These are phyloP conservation scores for Leucophenga maculata DNA, from an alignment of 2,888 invertebrate genomes.

Conservation along the genomic window DNA sequence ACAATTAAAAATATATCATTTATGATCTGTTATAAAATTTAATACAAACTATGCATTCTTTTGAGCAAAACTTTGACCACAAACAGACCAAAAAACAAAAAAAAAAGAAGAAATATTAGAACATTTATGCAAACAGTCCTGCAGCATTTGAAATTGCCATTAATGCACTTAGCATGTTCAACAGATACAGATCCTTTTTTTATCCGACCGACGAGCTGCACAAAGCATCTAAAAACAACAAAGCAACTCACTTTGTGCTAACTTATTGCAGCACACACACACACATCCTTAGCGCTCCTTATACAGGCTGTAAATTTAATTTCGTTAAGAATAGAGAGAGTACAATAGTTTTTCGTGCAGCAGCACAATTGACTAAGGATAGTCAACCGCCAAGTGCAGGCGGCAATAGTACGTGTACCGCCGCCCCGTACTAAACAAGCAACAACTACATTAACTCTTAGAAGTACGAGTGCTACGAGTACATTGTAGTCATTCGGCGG, in stretches of 20 bases:
- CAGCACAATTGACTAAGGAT: background rate
- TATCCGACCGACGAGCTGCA: background rate
- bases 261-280: too few species aligned
- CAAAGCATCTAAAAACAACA: background rate
- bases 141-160: conserved; percentile 10
- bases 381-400: conserved; percentile 5
- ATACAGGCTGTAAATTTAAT: conserved; percentile 3
- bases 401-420: too few species aligned
- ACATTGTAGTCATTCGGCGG: too few species aligned
- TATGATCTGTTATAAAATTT: too few species aligned
- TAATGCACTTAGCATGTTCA: conserved; percentile 9
- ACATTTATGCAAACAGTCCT: too few species aligned
- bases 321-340: conserved; percentile 4
- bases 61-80: too few species aligned
- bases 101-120: too few species aligned
- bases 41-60: too few species aligned
- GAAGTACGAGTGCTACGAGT: too few species aligned
- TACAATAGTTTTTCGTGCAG: background rate
- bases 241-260: background rate
- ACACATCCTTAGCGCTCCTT: too few species aligned
- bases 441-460: background rate
- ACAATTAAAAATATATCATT: too few species aligned
- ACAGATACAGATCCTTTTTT: background rate
- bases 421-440: background rate
- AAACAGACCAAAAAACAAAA: too few species aligned